Conservation (phyloP, 1,140 invertebrate genomes). For the Pectinophora gossypiella region DNA sequence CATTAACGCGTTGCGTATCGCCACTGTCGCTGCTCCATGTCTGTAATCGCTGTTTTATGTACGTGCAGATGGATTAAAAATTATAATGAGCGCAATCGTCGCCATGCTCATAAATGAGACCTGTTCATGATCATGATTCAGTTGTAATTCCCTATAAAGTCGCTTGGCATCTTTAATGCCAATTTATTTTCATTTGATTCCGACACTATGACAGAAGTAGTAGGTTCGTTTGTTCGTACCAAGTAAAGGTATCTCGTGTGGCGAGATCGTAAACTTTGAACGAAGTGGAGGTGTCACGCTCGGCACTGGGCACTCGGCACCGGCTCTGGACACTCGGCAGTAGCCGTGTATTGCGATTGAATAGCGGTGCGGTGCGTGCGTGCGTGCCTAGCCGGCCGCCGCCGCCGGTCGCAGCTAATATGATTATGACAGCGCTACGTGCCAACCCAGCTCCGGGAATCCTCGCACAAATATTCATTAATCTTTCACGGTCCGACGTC, state of each 20-base stretch:
- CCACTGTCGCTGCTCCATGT: constrained; percentile 25
- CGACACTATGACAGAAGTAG: too few relatives aligned
- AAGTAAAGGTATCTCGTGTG: neutral
- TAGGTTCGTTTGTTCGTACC: too few relatives aligned
- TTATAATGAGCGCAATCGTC: constrained; percentile 26
- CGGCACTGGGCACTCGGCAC: constrained; percentile 4
- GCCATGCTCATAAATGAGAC: neutral
- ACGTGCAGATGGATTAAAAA: constrained; percentile 30
- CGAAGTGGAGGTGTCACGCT: constrained; percentile 19
- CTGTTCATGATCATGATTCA: neutral
- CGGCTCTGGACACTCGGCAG: constrained; percentile 1
- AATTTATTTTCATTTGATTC: neutral
- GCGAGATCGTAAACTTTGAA: constrained; percentile 21
- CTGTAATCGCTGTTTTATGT: constrained; percentile 34
- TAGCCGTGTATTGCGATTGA: neutral
- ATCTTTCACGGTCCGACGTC: constrained; percentile 74
- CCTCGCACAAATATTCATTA: constrained; percentile 74
- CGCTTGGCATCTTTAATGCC: neutral
- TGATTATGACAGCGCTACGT: constrained; percentile 73
- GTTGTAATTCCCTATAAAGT: neutral
- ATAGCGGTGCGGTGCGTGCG: constrained; percentile 30
- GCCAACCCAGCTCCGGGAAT: constrained; percentile 63
- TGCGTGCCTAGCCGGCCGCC: constrained; percentile 39
- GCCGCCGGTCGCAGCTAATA: constrained; percentile 63
- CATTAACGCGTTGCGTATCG: constrained; percentile 36